Evolutionary conservation across 2,113 vertebrate genomes (phyloP).

Genomic region (Phrynosoma blainvillii): DNA sequence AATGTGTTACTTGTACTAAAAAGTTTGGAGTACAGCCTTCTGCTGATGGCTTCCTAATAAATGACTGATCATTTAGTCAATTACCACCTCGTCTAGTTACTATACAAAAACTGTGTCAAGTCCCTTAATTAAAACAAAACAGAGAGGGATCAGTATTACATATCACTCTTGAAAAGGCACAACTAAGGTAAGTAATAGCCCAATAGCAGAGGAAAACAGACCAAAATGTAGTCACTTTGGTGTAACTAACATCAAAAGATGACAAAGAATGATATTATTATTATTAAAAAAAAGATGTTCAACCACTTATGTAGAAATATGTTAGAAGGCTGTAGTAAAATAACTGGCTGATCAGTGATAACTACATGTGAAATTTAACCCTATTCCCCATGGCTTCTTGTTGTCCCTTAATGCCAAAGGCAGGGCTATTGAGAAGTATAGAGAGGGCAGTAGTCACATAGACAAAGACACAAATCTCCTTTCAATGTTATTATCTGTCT

Average conservation of each 20-base stretch:
- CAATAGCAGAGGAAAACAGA: neutral
- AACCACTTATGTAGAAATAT: neutral
- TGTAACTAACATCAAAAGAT: neutral
- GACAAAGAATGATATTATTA: neutral
- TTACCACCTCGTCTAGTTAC: neutral
- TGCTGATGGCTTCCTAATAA: neutral
- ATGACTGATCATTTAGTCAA: neutral
- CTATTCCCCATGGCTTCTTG: neutral
- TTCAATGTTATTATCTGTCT: neutral
- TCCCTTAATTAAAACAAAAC: conserved; percentile 11
- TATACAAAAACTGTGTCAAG: neutral
- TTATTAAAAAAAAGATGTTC: neutral
- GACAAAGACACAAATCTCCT: too few species aligned
- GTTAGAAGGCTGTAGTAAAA: neutral
- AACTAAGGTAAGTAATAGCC: neutral
- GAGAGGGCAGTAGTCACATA: neutral
- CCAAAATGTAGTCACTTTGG: neutral
- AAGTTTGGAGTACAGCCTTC: neutral
- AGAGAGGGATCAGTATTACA: neutral
- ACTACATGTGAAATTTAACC: neutral
- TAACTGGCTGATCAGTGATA: neutral
- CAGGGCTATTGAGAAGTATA: too few species aligned
- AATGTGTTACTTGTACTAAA: neutral
- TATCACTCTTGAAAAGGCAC: neutral
- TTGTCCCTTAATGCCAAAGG: neutral